phyloP scores from a whole-genome alignment of 2,888 invertebrate species.

The Pimpla rufipes region DNA sequence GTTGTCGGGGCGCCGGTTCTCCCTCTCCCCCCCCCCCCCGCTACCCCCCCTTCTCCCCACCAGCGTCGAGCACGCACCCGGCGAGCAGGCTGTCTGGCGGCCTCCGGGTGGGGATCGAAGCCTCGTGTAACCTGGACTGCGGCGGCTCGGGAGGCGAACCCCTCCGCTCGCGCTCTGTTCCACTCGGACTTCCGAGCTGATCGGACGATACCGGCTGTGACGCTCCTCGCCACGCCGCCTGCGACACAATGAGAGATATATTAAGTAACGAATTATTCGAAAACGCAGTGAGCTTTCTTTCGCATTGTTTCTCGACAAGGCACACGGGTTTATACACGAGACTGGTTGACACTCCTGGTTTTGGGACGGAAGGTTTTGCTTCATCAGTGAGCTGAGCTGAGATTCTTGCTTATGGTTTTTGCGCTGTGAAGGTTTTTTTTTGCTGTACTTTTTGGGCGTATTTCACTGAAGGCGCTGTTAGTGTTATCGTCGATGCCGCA shows the following conservation, averaged over 20 bases:
- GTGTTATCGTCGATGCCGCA: background rate
- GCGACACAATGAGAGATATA: background rate
- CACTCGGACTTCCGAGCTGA: slow-evolving; percentile 51
- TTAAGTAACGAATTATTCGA: too few relatives aligned
- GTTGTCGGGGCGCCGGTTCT: slow-evolving; percentile 68
- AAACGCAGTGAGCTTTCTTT: background rate
- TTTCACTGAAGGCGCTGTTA: too few relatives aligned
- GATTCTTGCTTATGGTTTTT: too few relatives aligned
- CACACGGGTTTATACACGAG: background rate
- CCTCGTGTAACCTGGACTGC: slow-evolving; percentile 80
- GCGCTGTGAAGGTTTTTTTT: too few relatives aligned
- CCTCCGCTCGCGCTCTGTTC: slow-evolving; percentile 49
- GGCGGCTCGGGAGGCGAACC: background rate
- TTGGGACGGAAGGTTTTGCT: too few relatives aligned
- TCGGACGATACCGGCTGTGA: slow-evolving; percentile 4
- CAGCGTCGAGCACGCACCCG: slow-evolving; percentile 76
- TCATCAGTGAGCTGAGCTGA: too few relatives aligned
- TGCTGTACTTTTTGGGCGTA: too few relatives aligned
- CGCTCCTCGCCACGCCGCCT: background rate
- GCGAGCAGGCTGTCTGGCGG: slow-evolving; percentile 43
- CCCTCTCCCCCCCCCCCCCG: slow-evolving; percentile 54
- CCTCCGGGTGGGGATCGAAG: slow-evolving; percentile 77
- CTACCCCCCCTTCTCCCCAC: slow-evolving; percentile 67
- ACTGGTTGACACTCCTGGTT: too few relatives aligned
- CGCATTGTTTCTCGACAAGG: background rate